Percentiles rank a stretch among this genome's conserved stretches.
Conservation (phyloP, 2,113 vertebrate species). For the Gallinago media region DNA sequence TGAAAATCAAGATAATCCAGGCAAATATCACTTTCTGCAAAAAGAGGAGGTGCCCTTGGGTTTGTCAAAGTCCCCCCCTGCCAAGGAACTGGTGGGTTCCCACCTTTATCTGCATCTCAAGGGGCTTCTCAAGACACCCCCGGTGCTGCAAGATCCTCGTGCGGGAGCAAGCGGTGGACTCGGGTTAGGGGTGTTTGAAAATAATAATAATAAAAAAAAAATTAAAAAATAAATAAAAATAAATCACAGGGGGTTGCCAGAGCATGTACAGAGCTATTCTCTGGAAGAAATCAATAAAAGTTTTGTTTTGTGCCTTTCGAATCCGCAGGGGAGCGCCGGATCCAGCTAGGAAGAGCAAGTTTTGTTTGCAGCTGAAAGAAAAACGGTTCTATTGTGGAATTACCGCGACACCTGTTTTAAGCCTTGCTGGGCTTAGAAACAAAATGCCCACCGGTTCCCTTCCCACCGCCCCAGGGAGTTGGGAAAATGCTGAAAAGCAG, state of each 20-base stretch:
- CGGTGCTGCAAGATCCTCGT: neutral
- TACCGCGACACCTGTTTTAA: neutral
- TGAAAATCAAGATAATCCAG: neutral
- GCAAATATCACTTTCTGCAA: neutral
- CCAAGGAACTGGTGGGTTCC: neutral
- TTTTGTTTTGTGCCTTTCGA: conserved; percentile 54
- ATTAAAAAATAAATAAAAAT: too few relatives aligned
- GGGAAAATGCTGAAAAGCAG: neutral
- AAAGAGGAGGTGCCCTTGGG: neutral
- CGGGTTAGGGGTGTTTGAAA: neutral
- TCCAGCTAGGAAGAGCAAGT: conserved; percentile 19
- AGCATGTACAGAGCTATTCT: neutral
- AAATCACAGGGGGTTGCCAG: neutral
- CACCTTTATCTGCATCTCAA: neutral
- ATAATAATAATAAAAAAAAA: too few relatives aligned
- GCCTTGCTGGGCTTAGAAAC: neutral
- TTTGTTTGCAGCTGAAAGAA: conserved; percentile 40
- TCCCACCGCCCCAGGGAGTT: neutral
- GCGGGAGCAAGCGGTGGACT: neutral
- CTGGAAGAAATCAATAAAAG: conserved; percentile 26
- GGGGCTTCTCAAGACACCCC: neutral
- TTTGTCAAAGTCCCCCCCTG: neutral
- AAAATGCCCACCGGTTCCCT: neutral
- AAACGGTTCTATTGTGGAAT: conserved; percentile 8
- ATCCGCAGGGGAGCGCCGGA: neutral